Conservation (phyloP, 2,797 vertebrate genomes). For the Amphiprion clarkii region DNA sequence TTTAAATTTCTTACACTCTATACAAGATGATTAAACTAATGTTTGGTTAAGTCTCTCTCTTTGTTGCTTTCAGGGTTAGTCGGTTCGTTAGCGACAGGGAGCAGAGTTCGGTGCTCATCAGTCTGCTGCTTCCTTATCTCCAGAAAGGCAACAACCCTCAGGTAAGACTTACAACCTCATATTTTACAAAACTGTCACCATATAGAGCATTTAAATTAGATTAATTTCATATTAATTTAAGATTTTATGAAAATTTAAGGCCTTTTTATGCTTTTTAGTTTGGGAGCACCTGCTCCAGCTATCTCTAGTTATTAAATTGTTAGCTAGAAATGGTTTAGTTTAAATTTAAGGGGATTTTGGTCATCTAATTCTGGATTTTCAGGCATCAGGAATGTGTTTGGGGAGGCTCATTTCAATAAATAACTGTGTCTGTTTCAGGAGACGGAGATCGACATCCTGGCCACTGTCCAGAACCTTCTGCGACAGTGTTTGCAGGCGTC, state of each 20-base stretch:
- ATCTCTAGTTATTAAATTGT: background rate
- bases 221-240: too few species aligned
- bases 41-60: background rate
- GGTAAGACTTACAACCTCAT: conserved; percentile 74
- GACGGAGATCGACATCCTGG: conserved; percentile 92
- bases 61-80: conserved; percentile 87
- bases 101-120: conserved; percentile 93
- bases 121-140: conserved; percentile 93
- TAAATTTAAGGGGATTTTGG: too few species aligned
- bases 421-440: conserved; percentile 81
- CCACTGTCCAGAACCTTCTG: conserved; percentile 94
- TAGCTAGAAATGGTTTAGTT: too few species aligned
- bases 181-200: background rate
- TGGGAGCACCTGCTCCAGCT: background rate
- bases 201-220: background rate
- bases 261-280: background rate
- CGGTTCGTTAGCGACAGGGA: conserved; percentile 92
- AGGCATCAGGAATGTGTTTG: background rate
- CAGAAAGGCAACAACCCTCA: conserved; percentile 87
- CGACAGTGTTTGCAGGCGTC: conserved; percentile 87
- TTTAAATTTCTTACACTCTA: background rate
- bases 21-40: too few species aligned
- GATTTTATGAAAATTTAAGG: background rate
- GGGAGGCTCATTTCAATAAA: background rate
- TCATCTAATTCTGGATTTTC: background rate